These are phyloP conservation scores for Lymantria monacha DNA, from an alignment of 2,888 invertebrate species.

Conservation along the genomic window DNA sequence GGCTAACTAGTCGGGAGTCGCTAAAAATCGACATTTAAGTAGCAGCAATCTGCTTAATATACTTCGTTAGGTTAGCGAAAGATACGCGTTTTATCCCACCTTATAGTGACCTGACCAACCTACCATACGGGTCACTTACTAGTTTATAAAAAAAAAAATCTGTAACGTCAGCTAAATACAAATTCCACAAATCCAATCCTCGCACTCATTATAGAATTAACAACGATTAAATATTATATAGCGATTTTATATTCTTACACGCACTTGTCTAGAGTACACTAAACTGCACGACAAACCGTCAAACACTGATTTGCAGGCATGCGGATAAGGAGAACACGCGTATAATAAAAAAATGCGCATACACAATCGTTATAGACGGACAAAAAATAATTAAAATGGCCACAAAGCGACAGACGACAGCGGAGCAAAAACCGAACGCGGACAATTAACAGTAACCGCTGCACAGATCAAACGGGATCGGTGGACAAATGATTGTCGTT, in stretches of 20 bases:
- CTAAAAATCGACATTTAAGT: too few species aligned
- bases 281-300: constrained; percentile 36
- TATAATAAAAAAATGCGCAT: constrained; percentile 32
- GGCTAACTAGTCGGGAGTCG: too few species aligned
- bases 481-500: constrained; percentile 27
- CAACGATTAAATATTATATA: too few species aligned
- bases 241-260: background rate
- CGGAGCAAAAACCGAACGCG: constrained; percentile 45
- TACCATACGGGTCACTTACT: too few species aligned
- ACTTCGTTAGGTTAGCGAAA: too few species aligned
- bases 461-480: constrained; percentile 57
- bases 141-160: too few species aligned
- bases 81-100: too few species aligned
- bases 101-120: too few species aligned
- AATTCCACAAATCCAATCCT: too few species aligned
- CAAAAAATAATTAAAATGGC: constrained; percentile 34
- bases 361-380: constrained; percentile 32
- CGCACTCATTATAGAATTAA: too few species aligned
- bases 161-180: too few species aligned
- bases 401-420: constrained; percentile 34
- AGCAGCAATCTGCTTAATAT: too few species aligned
- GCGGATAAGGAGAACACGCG: constrained; percentile 30
- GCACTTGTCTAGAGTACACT: constrained; percentile 26
- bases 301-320: constrained; percentile 37
- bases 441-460: constrained; percentile 51